Evolutionary conservation across 2,113 vertebrate species (phyloP), one percentile per base, ranked within the genome.

Genomic region (Symphodus melops): DNA sequence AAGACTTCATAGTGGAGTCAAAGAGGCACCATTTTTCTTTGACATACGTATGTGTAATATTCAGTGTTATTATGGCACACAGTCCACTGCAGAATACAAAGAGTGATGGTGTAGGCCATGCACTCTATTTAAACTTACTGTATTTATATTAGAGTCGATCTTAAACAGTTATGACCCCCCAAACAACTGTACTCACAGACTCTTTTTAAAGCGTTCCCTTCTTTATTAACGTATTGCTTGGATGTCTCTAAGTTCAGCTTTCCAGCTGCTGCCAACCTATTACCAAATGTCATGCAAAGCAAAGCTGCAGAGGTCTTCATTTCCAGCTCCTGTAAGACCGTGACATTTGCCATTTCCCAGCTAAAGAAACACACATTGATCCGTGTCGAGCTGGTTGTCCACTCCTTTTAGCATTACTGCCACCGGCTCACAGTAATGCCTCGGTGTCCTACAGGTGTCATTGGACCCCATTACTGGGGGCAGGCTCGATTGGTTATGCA

Each of bases 401-500:
- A 46, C 66, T 84, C 42, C 53, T 76, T 70, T 73, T 74, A 81
- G 46, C 53, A 49, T 60, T 59, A 60, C 42, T 5, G 48, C 56
- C n/a, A 59, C 73, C 56, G 55, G 36, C 51, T 75, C 71, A 69
- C 60, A 68, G 72, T 72, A 62, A 66, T 39, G 68, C 66, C 51
- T 3, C 63, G 4, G 53, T 74, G 76, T 81, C 77, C 55, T 76
- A 86, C 77, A 82, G 83, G 63, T 91, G 88, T 88, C 85, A 83
- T 81, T 87, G 82, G 73, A 69, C 33, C 37, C 63, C 61, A 16
- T 81, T 82, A 78, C 44, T 12, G 66, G 46, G 61, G 71, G 75
- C 52, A 60, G 60, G 68, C 72, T 52, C 68, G 72, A 81, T 79
- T 86, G 63, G 79, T 51, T 86, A 51, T 72, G 72, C 72, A 44